Percentiles rank a stretch among this genome's conserved stretches.
Evolutionary conservation across 1,140 invertebrate genomes (phyloP).

Genomic region (Lasioglossum albipes): DNA sequence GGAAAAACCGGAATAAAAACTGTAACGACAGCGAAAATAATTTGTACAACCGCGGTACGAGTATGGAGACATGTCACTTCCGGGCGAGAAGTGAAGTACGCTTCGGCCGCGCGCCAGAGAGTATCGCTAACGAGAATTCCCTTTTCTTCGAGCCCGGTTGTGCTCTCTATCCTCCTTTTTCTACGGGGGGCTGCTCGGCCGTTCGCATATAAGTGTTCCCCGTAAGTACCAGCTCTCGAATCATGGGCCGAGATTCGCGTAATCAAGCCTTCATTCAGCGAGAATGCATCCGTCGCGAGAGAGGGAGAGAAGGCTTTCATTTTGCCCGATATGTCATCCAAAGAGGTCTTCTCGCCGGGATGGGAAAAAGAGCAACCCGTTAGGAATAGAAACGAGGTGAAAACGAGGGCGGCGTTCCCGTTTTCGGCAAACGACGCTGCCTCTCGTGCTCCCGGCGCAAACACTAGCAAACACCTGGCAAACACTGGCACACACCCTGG

Average conservation of each 20-base stretch:
- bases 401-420: constrained; percentile 18
- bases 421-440: constrained; percentile 6
- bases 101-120: not conserved
- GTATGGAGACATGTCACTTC: not conserved
- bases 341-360: not conserved
- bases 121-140: constrained; percentile 33
- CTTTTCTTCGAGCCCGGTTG: constrained; percentile 7
- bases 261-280: constrained; percentile 40
- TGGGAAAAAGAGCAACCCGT: not conserved
- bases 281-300: constrained; percentile 18
- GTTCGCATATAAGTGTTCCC: not conserved
- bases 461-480: not conserved
- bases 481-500: not conserved
- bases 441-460: not conserved
- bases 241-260: constrained; percentile 29
- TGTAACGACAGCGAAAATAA: not conserved
- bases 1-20: not conserved
- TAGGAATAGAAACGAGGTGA: constrained; percentile 4
- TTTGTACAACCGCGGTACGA: not conserved
- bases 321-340: constrained; percentile 27
- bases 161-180: not conserved
- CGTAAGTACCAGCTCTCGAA: constrained; percentile 32
- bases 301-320: constrained; percentile 17
- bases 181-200: too few relatives aligned
- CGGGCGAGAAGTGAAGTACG: not conserved